These are phyloP conservation scores for Drosophila tripunctata DNA, from an alignment of 2,888 invertebrate species.

Conservation along the genomic window DNA sequence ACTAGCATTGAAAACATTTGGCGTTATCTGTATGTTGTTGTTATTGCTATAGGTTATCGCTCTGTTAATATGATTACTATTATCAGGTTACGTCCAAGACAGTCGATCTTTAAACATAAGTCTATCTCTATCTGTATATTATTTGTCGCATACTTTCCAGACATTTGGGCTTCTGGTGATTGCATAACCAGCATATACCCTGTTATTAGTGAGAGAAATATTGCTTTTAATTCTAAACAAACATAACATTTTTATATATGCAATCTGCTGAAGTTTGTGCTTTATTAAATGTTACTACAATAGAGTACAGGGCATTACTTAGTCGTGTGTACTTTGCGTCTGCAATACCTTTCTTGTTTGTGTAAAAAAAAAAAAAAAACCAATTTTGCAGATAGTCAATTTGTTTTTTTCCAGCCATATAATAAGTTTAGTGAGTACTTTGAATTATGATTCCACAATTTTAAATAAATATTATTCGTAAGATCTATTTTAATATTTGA, in stretches of 20 bases:
- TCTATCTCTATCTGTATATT: constrained; percentile 22
- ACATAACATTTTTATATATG: not conserved
- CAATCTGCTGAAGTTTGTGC: not conserved
- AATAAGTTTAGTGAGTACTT: not conserved
- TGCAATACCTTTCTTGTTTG: constrained; percentile 40
- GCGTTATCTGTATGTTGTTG: constrained; percentile 36
- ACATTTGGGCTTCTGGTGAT: constrained; percentile 30
- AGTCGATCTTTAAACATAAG: constrained; percentile 36
- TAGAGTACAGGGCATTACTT: constrained; percentile 7
- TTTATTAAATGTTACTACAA: not conserved
- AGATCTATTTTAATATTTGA: not conserved
- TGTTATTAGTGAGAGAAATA: not conserved
- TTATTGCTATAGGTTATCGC: constrained; percentile 1
- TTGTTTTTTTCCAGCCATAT: constrained; percentile 20
- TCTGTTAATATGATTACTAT: constrained; percentile 11
- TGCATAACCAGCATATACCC: constrained; percentile 1
- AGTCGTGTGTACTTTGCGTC: not conserved
- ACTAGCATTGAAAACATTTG: constrained; percentile 34
- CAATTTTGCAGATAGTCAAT: constrained; percentile 19
- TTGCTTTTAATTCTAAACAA: not conserved
- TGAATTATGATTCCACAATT: constrained; percentile 19
- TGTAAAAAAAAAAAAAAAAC: constrained; percentile 35
- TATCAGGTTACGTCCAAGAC: constrained; percentile 26
- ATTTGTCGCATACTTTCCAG: constrained; percentile 18
- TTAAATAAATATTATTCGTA: constrained; percentile 1